Evolutionary conservation across 1,140 invertebrate genomes (phyloP).

Genomic region (Hirudo medicinalis): DNA sequence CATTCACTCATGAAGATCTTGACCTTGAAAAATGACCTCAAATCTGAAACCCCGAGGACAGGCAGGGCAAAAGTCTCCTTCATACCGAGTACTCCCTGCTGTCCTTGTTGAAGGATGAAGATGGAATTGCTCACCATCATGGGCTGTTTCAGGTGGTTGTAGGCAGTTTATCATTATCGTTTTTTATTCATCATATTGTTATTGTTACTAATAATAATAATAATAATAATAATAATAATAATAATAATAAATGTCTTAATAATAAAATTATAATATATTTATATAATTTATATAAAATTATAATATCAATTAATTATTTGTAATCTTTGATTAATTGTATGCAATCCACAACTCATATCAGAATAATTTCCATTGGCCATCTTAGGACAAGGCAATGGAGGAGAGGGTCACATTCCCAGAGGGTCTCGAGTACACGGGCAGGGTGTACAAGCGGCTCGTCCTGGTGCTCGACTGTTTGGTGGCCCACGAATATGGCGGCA

Average conservation of each 20-base stretch:
- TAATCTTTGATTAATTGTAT: no score
- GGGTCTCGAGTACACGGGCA: constrained; percentile 48
- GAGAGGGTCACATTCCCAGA: constrained; percentile 44
- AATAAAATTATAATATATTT: no score
- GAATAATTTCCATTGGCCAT: background rate
- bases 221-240: no score
- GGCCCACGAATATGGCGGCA: constrained; percentile 58
- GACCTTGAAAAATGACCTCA: constrained; percentile 43
- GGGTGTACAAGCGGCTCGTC: constrained; percentile 55
- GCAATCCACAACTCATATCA: no score
- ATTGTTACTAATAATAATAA: no score
- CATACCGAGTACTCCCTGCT: constrained; percentile 66
- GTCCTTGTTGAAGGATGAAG: constrained; percentile 54
- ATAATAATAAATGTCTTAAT: no score
- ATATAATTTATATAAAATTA: no score
- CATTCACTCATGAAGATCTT: constrained; percentile 40
- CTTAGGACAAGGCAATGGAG: constrained; percentile 56
- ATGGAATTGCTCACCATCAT: constrained; percentile 65
- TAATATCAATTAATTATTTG: no score
- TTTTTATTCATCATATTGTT: no score
- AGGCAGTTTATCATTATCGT: no score
- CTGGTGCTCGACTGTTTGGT: constrained; percentile 63
- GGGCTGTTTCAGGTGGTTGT: constrained; percentile 59
- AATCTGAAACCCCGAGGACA: constrained; percentile 60
- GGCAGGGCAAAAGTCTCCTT: constrained; percentile 65